A percentile compares a stretch with the other conserved stretches of the same genome.
phyloP scores from a whole-genome alignment of 1,140 invertebrate genomes.

The Vollenhovia emeryi region DNA sequence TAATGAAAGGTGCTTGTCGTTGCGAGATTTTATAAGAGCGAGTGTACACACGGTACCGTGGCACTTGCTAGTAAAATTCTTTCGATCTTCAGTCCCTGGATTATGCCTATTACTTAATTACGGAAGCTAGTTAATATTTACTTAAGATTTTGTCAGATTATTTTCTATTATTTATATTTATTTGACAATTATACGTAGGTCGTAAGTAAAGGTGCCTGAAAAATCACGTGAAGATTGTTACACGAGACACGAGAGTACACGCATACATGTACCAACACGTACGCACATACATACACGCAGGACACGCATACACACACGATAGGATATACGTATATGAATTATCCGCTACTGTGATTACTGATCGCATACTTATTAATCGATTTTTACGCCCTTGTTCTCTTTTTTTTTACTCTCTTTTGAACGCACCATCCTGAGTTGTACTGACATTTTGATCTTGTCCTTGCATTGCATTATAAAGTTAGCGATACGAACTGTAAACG shows the following conservation, averaged over 20 bases:
- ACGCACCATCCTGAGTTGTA: conserved; percentile 37
- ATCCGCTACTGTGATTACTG: conserved; percentile 75
- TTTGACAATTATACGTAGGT: conserved; percentile 73
- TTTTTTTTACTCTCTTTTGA: conserved; percentile 23
- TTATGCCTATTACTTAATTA: conserved; percentile 61
- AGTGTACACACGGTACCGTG: neutral
- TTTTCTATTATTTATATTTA: conserved; percentile 78
- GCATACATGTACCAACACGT: neutral
- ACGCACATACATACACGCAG: conserved; percentile 38
- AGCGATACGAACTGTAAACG: neutral
- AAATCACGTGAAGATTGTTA: conserved; percentile 73
- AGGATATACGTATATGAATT: conserved; percentile 60
- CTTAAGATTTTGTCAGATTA: conserved; percentile 55
- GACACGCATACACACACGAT: conserved; percentile 41
- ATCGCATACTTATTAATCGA: conserved; percentile 73
- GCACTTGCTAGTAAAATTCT: neutral
- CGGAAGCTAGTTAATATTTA: conserved; percentile 40
- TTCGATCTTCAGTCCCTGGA: conserved; percentile 10
- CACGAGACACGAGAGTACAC: conserved; percentile 12
- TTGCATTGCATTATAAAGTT: conserved; percentile 67
- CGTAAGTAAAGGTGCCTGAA: conserved; percentile 78
- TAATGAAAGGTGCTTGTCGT: conserved; percentile 4
- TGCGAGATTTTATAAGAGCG: neutral
- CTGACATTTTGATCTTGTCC: conserved; percentile 33
- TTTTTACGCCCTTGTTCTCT: conserved; percentile 61